phyloP scores from a whole-genome alignment of 2,113 vertebrate genomes.

The Panurus biarmicus region DNA sequence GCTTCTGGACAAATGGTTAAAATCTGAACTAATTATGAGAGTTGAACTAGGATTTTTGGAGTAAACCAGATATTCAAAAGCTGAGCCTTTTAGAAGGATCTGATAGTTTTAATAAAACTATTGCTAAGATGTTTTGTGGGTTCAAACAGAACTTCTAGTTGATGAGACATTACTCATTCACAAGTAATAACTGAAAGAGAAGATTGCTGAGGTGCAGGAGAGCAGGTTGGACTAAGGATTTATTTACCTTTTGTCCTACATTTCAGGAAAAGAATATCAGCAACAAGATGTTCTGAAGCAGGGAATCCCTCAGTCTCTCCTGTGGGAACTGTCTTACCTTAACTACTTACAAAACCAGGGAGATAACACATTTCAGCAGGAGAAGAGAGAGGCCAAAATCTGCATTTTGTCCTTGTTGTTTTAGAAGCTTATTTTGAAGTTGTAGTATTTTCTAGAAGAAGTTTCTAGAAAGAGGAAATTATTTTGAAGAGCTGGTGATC shows the following conservation, averaged over 20 bases:
- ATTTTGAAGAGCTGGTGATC: neutral
- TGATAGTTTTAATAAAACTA: neutral
- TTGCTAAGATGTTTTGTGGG: neutral
- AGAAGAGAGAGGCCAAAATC: neutral
- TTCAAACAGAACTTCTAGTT: neutral
- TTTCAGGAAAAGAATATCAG: neutral
- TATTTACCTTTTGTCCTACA: neutral
- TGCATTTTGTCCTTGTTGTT: neutral
- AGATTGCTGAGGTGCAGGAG: neutral
- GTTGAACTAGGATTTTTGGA: neutral
- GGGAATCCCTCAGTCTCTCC: neutral
- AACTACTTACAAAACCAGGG: neutral
- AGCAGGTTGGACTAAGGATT: neutral
- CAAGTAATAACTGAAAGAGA: neutral
- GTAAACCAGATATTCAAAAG: neutral
- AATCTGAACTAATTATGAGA: neutral
- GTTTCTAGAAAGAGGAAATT: neutral
- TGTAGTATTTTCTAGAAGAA: neutral
- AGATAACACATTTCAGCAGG: neutral
- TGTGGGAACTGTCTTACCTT: neutral
- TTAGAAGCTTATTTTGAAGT: neutral
- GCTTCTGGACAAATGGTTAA: neutral
- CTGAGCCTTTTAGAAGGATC: neutral
- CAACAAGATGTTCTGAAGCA: neutral
- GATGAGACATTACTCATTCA: neutral